Conservation (phyloP, 1,140 invertebrate genomes). For the Bombus haemorrhoidalis region DNA sequence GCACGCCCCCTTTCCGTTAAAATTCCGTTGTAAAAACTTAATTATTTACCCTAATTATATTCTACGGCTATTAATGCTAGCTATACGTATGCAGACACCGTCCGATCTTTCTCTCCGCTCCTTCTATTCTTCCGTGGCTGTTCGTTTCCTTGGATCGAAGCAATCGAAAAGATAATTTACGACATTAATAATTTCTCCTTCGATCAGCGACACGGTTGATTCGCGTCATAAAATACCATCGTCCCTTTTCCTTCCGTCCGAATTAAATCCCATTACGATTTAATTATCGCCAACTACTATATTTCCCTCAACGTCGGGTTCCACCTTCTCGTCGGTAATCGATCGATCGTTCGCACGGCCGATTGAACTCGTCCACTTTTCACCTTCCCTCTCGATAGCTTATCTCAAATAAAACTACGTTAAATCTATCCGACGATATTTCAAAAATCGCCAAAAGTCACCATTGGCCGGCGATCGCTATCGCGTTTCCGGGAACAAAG, state of each 20-base stretch:
- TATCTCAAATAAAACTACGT: neutral
- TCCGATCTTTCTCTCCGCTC: too few relatives aligned
- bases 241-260: neutral
- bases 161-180: neutral
- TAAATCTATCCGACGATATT: neutral
- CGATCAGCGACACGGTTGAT: neutral
- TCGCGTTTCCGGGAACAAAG: too few relatives aligned
- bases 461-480: too few relatives aligned
- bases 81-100: rapidly evolving
- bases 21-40: too few relatives aligned
- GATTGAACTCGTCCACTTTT: neutral
- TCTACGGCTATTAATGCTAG: too few relatives aligned
- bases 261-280: neutral
- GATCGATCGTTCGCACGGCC: neutral
- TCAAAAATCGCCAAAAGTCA: too few relatives aligned
- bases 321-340: neutral
- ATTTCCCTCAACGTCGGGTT: neutral
- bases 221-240: neutral
- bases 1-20: too few relatives aligned
- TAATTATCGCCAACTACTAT: neutral
- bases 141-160: neutral
- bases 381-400: neutral
- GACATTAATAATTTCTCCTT: neutral
- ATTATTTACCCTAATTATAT: too few relatives aligned
- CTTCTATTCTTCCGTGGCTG: too few relatives aligned